A percentile compares a stretch with the other conserved stretches of the same genome.
phyloP scores from a whole-genome alignment of 2,888 invertebrate species.

The Cyclophora punctaria region DNA sequence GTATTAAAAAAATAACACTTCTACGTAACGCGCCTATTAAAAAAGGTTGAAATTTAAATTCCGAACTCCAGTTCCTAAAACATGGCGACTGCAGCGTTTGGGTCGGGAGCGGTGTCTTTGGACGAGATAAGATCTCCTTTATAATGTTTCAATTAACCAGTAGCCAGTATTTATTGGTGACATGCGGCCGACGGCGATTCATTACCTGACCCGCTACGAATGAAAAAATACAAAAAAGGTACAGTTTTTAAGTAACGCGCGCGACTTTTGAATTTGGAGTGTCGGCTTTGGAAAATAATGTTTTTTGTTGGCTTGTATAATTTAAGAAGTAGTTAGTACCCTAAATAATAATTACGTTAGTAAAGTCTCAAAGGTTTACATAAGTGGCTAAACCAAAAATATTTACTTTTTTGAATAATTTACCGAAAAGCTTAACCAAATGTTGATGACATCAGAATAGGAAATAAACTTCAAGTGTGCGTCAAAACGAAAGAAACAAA shows the following conservation, averaged over 20 bases:
- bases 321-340: no score
- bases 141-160: slow-evolving; percentile 75
- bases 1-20: no score
- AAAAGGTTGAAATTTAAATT: slow-evolving; percentile 17
- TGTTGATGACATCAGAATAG: no score
- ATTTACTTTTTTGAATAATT: no score
- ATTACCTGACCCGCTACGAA: slow-evolving; percentile 50
- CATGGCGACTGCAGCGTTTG: slow-evolving; percentile 26
- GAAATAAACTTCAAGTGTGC: no score
- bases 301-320: slow-evolving; percentile 2
- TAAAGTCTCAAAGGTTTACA: no score
- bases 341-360: no score
- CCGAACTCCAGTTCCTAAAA: slow-evolving; percentile 43
- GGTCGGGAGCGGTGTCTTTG: slow-evolving; percentile 53
- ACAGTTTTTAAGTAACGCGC: slow-evolving; percentile 34
- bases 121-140: slow-evolving; percentile 60
- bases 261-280: slow-evolving; percentile 16
- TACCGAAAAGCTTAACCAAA: no score
- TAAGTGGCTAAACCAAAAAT: no score
- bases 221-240: slow-evolving; percentile 42
- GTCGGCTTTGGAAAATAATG: slow-evolving; percentile 6
- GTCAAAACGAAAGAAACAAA: no score
- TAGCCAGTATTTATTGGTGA: slow-evolving; percentile 70
- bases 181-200: slow-evolving; percentile 45
- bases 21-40: neutral